Evolutionary conservation across 2,888 invertebrate species (phyloP), one percentile per base, ranked within the genome.

Genomic region (Scaptomyza polygonia): DNA sequence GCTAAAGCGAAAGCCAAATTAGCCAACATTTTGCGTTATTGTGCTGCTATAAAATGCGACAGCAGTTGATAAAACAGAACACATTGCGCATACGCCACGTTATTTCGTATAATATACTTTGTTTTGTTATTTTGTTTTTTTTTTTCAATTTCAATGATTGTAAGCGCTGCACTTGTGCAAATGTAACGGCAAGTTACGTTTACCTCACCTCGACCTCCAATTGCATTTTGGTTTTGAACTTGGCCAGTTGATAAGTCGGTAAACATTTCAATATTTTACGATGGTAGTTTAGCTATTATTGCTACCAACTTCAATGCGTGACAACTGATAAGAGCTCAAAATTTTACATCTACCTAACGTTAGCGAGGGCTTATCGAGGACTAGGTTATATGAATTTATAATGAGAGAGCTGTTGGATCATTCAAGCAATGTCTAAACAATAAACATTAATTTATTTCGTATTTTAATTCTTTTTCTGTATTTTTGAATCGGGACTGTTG

Each of bases 1-100:
- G 45, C 53, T 36, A 58, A 40, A 61, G 49, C 57, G 40, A 54
- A 53, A 70, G 72, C 52, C 69, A 62, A 79, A 54, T 39, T 44
- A 49, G 51, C 21, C 44, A 58, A 55, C 61, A 53, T 16, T 69
- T 59, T 69, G 61, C 63, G 53, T 79, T 70, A 75, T 70, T 59
- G 53, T 59, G 12, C 27, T 36, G 40, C 51, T 12, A 63, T 62
- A 65, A 73, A 74, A 27, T 21, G 36, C 27, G 47, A 56, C 72
- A 87, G 61, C 88, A 75, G 59, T 70, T 82, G 84, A 86, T 88
- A 88, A 88, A 85, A 88, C 80, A 86, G 27, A 5, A 18, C 43
- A 71, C 36, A 63, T 84, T 58, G 63, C 58, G 69, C 14, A 72
- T 86, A 77, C 77, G 77, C 64, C 63, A 29, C 57, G 55, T 68